Evolutionary conservation across 2,797 vertebrate genomes (phyloP).

Genomic region (Sebastes oblongus): DNA sequence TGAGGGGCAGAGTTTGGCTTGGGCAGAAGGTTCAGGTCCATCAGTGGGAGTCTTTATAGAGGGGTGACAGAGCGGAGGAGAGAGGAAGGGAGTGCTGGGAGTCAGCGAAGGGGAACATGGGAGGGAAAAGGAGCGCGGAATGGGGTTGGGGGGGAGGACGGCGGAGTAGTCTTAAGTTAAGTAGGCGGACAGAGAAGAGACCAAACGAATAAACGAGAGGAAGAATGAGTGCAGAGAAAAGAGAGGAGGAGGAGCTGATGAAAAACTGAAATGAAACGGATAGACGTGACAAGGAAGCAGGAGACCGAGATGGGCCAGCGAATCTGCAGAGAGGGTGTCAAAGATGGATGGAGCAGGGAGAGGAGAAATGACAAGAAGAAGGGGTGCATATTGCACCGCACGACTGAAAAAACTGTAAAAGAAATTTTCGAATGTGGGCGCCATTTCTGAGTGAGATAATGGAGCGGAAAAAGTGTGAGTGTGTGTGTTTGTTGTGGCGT

Average conservation of each 20-base stretch:
- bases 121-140: slow-evolving; percentile 43
- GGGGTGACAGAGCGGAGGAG: slow-evolving; percentile 79
- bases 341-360: slow-evolving; percentile 35
- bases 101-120: slow-evolving; percentile 69
- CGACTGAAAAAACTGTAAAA: background rate
- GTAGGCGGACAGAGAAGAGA: slow-evolving; percentile 40
- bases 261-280: slow-evolving; percentile 38
- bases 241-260: slow-evolving; percentile 17
- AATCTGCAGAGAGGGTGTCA: slow-evolving; percentile 29
- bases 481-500: slow-evolving; percentile 5
- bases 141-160: slow-evolving; percentile 7
- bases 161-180: slow-evolving; percentile 58
- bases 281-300: slow-evolving; percentile 40
- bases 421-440: background rate
- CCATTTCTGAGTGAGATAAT: background rate
- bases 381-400: background rate
- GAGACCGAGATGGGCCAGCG: slow-evolving; percentile 39
- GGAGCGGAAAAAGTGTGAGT: slow-evolving; percentile 16
- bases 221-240: slow-evolving; percentile 19
- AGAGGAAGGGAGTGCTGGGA: slow-evolving; percentile 64
- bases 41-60: slow-evolving; percentile 80
- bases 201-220: slow-evolving; percentile 42
- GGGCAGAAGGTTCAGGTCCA: slow-evolving; percentile 72
- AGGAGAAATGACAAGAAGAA: slow-evolving; percentile 2
- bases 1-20: slow-evolving; percentile 69